phyloP scores from a whole-genome alignment of 2,113 vertebrate genomes.

The Lipotes vexillifer region DNA sequence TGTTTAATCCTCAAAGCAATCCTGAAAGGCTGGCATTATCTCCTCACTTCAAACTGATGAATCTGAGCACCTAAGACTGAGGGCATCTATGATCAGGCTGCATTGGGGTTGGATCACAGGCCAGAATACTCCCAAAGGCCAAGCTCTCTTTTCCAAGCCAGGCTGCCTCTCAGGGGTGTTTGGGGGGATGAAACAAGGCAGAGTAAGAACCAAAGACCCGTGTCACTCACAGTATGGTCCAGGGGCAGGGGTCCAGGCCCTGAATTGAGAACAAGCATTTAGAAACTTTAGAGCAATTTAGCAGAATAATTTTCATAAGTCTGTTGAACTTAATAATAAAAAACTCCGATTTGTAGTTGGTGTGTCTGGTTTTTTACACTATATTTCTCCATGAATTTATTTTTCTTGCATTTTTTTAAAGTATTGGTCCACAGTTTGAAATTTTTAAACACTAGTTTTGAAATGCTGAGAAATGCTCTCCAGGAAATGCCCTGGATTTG shows the following conservation, averaged over 20 bases:
- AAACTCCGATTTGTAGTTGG: background rate
- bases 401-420: conserved; percentile 18
- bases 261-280: background rate
- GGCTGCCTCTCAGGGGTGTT: background rate
- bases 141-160: background rate
- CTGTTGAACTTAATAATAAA: background rate
- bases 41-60: background rate
- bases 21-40: background rate
- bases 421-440: background rate
- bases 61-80: background rate
- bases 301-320: background rate
- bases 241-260: background rate
- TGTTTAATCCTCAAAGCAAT: background rate
- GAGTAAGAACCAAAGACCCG: background rate
- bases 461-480: background rate
- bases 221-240: background rate
- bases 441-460: background rate
- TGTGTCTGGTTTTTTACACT: background rate
- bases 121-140: no score
- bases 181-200: no score
- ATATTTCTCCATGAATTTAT: background rate
- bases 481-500: background rate
- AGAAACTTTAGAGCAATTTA: background rate
- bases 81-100: background rate
- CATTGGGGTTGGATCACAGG: background rate